Base-by-base conservation (phyloP, 2,113 vertebrate species). In the Cygnus atratus region DNA sequence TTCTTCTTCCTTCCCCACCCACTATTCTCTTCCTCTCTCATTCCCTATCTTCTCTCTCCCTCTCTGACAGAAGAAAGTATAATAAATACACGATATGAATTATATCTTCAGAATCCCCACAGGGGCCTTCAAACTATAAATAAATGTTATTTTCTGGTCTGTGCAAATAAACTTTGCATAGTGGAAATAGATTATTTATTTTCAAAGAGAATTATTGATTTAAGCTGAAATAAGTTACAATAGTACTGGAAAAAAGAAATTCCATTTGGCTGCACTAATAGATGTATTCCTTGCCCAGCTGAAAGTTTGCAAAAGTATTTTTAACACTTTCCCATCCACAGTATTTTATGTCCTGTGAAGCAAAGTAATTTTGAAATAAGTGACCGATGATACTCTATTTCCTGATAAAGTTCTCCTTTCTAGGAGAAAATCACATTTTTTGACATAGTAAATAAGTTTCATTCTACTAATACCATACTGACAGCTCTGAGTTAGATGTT, bases 181-280 rank as follows among this genome's bases (percentile, higher is more conserved):
- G 65, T 84, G 85, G 73, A 93, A 91, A 95, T 13, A 85, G 77
- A 48, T 76, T 6, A 92, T 92, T 88, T 94, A 76, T 95, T 95
- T 93, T 79, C 54, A 75, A 35, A 74, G 10, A 93, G 52, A 89
- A 63, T 4, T 94, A 96, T 80, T 92, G 65, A 97, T 82, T 96
- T 93, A 91, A 97, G 76, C 8, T 86, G 66, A 77, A 95, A 70
- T 91, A 89, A 70, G n/a, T 59, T 74, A 87, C 28, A 59, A 54
- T 71, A 58, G 28, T 88, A 85, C 55, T 90, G 66, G 90, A 37
- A 79, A 96, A 90, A 80, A 79, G 17, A 92, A 92, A 59, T 87
- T 48, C 37, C 72, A 43, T 77, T 57, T 85, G n/a, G 26, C 35
- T 94, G 25, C 50, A 81, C 28, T 75, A 92, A 72, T 13, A 93